A percentile compares a stretch with the other conserved stretches of the same genome.
Evolutionary conservation across 2,888 invertebrate genomes (phyloP).

Genomic region (Diarsia dahlii): DNA sequence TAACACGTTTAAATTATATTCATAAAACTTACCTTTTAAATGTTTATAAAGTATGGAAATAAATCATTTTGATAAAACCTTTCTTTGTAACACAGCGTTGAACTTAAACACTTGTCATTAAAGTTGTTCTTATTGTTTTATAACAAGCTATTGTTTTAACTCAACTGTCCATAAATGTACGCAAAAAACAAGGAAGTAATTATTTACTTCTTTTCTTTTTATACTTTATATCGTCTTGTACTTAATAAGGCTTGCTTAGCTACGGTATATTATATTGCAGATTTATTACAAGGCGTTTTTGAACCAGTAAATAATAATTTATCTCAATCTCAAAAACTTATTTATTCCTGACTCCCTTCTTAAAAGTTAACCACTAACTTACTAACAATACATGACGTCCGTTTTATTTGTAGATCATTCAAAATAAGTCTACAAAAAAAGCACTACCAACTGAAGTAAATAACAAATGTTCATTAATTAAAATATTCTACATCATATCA

Average conservation of each 20-base stretch:
- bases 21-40: neutral
- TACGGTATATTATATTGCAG: neutral
- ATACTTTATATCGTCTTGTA: slow-evolving; percentile 37
- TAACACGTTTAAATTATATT: neutral
- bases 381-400: too few species aligned
- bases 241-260: neutral
- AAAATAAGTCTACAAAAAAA: too few species aligned
- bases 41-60: neutral
- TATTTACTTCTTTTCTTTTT: slow-evolving; percentile 63
- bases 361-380: too few species aligned
- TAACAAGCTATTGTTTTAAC: slow-evolving; percentile 79
- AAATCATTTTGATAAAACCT: slow-evolving; percentile 34
- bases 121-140: slow-evolving; percentile 71
- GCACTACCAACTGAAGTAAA: too few species aligned
- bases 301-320: too few species aligned
- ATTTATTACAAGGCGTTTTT: neutral
- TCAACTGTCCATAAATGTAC: slow-evolving; percentile 61
- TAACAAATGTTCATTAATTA: too few species aligned
- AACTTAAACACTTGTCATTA: slow-evolving; percentile 59
- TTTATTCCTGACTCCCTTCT: too few species aligned
- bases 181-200: slow-evolving; percentile 77
- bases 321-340: too few species aligned
- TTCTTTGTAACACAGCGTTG: slow-evolving; percentile 36
- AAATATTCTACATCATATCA: too few species aligned
- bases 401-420: too few species aligned